Evolutionary conservation across 2,888 invertebrate genomes (phyloP).

Genomic region (Caenorhabditis sulstoni): DNA sequence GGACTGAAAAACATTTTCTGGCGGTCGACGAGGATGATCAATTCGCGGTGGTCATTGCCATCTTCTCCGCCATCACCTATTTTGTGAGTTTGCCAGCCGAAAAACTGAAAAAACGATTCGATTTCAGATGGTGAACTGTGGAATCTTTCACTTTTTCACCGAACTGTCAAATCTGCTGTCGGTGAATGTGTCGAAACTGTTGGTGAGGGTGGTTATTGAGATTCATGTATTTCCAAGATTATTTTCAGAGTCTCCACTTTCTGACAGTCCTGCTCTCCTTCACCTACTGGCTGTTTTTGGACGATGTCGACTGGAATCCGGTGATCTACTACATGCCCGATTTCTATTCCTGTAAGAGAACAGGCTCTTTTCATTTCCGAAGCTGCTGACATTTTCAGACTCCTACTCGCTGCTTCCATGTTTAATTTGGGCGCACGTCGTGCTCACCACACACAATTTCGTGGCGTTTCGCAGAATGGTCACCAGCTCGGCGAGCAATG

Average conservation of each 20-base stretch:
- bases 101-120: background rate
- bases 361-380: background rate
- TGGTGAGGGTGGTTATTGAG: too few species aligned
- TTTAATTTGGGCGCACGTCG: background rate
- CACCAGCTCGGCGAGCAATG: too few species aligned
- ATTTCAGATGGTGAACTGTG: slow-evolving; percentile 1
- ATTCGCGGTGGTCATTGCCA: background rate
- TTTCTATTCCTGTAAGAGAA: background rate
- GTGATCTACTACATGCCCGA: background rate
- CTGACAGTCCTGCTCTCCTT: background rate
- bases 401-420: background rate
- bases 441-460: too few species aligned
- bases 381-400: background rate
- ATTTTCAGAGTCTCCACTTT: too few species aligned
- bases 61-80: background rate
- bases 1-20: background rate
- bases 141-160: background rate
- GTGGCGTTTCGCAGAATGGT: too few species aligned
- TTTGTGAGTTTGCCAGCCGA: slow-evolving; percentile 1
- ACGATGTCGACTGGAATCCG: slow-evolving; percentile 8
- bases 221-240: background rate
- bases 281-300: background rate
- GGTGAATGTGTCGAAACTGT: too few species aligned
- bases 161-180: background rate
- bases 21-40: slow-evolving; percentile 3